Percentiles rank a stretch among this genome's conserved stretches.
These are phyloP conservation scores for Eremobia ochroleuca DNA, from an alignment of 2,888 invertebrate species.

Conservation along the genomic window DNA sequence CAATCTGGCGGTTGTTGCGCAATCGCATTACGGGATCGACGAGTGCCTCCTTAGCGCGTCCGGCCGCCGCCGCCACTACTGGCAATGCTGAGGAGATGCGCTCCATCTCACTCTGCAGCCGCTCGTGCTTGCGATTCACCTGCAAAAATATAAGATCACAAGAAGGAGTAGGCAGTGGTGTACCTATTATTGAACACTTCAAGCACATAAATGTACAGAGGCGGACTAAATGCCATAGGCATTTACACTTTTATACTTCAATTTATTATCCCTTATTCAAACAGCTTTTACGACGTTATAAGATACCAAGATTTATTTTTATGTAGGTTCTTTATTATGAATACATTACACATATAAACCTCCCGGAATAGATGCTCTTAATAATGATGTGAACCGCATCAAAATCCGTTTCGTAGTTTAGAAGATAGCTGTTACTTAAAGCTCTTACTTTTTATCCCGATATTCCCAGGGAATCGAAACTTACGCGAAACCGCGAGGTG, in stretches of 20 bases:
- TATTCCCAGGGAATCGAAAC: no score
- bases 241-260: neutral
- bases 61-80: conserved; percentile 80
- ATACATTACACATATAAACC: neutral
- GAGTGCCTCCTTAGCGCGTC: conserved; percentile 80
- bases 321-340: neutral
- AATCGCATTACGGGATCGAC: conserved; percentile 73
- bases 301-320: neutral
- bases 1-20: conserved; percentile 64
- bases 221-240: no score
- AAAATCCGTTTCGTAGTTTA: neutral
- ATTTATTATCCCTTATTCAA: neutral
- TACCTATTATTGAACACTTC: no score
- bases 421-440: no score
- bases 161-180: neutral
- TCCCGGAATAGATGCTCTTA: neutral
- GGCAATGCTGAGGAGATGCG: conserved; percentile 81
- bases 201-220: no score
- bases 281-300: neutral
- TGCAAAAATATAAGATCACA: conserved; percentile 47
- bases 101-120: conserved; percentile 82
- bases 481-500: no score
- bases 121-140: conserved; percentile 86
- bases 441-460: no score
- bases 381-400: neutral